Base-by-base conservation (phyloP, 2,797 vertebrate species). In the Aplochiton taeniatus region DNA sequence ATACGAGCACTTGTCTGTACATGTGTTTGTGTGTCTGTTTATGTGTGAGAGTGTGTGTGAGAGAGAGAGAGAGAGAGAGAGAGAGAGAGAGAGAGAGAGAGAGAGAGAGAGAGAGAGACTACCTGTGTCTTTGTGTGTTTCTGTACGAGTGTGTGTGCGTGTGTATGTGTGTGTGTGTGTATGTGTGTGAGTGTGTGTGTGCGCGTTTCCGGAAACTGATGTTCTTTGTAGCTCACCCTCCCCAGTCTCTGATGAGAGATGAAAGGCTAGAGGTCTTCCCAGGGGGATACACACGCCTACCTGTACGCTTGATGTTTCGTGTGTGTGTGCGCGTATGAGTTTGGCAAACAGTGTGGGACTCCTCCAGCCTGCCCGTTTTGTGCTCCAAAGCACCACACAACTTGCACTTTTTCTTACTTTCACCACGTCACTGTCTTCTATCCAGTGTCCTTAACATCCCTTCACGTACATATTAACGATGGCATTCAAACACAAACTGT, bases 301-400 rank as follows among this genome's bases (percentile, higher is more conserved):
- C 43, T 48, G 60, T 41, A 10, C 20, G 56, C 43, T 13, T 53
- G 43, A 8, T 58, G 56, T 61, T 42, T 47, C 1, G 31, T 45
- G 58, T 58, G 44, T 18, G 60, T 63, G 52, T 44, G 52, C 49
- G 53, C 52, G 55, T 64, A 4, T 13, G 11, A 59, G 45, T 64
- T 63, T 66, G 20, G 5, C n/a, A 10, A 16, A 51, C 46, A 10
- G 9, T 51, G 48, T 54, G 11, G 44, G 47, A 61, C 1, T 11
- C 31, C 31, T 18, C 45, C 45, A 60, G 20, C 58, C 46, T 66
- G 54, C 58, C 68, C 55, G 70, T 72, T 62, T 66, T 59, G 45
- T 43, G 19, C 49, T 57, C 55, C 66, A 66, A 57, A 62, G 44
- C 60, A n/a, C n/a, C n/a, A n/a, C n/a, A n/a, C n/a, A n/a, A n/a